Conservation (phyloP, 2,797 vertebrate species). For the Cynopterus sphinx region DNA sequence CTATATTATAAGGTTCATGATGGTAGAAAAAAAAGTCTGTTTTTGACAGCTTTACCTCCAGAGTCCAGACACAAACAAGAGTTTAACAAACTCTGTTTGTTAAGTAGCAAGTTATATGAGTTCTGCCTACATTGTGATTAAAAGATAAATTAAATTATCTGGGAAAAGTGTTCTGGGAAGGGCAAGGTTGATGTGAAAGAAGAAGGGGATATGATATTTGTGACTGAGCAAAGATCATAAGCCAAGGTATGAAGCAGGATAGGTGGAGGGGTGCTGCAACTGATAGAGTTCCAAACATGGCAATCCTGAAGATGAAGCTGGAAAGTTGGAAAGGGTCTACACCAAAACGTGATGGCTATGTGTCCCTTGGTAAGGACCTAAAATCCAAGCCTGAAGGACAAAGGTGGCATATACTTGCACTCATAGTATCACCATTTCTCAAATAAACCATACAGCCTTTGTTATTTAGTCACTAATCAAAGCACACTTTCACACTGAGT, state of each 20-base stretch:
- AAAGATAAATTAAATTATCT: neutral
- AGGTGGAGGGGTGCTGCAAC: neutral
- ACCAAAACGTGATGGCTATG: neutral
- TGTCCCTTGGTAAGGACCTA: neutral
- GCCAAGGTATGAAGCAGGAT: neutral
- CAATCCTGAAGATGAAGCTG: neutral
- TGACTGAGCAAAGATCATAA: neutral
- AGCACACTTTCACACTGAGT: neutral
- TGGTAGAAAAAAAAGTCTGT: neutral
- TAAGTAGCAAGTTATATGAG: neutral
- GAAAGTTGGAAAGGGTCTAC: too few relatives aligned
- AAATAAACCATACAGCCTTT: neutral
- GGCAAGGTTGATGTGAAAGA: neutral
- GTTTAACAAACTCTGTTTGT: neutral
- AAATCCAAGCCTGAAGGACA: neutral
- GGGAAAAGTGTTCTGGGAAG: neutral
- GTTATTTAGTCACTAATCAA: neutral
- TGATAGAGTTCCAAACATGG: neutral
- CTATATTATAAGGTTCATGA: neutral
- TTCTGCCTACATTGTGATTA: neutral
- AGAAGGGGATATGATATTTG: neutral
- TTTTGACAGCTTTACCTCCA: neutral
- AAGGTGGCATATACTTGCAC: neutral
- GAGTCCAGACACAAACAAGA: neutral
- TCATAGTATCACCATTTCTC: neutral